Evolutionary conservation across 2,797 vertebrate species (phyloP).

Genomic region (Lophius americanus): DNA sequence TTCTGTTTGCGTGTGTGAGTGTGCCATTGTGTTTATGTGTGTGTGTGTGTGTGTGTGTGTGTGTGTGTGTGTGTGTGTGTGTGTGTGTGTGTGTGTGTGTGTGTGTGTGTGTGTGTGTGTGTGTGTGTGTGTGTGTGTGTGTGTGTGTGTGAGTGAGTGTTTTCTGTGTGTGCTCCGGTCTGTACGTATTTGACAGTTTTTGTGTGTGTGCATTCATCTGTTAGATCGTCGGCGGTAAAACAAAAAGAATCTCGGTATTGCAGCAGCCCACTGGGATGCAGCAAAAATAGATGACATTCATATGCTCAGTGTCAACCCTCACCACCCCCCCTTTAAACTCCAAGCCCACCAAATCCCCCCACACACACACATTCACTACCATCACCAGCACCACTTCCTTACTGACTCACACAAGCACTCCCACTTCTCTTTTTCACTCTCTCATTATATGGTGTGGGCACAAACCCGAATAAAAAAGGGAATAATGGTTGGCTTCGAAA

Average conservation of each 20-base stretch:
- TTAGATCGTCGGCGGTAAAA: slow-evolving; percentile 71
- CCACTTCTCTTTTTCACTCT: slow-evolving; percentile 52
- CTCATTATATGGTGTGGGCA: slow-evolving; percentile 69
- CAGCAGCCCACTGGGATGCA: slow-evolving; percentile 67
- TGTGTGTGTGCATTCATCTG: slow-evolving; percentile 45
- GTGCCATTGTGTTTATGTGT: slow-evolving; percentile 12
- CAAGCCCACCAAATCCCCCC: slow-evolving; percentile 5
- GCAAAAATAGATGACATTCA: slow-evolving; percentile 78
- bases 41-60: slow-evolving; percentile 2
- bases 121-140: slow-evolving; percentile 13
- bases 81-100: slow-evolving; percentile 19
- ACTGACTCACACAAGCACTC: slow-evolving; percentile 36
- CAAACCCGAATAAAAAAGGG: slow-evolving; percentile 69
- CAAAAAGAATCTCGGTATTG: slow-evolving; percentile 62
- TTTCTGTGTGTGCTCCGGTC: slow-evolving; percentile 3
- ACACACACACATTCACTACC: slow-evolving; percentile 29
- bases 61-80: slow-evolving; percentile 16
- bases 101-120: neutral
- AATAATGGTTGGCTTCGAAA: slow-evolving; percentile 64
- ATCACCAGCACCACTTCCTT: slow-evolving; percentile 50
- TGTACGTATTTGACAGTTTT: slow-evolving; percentile 14
- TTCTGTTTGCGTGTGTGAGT: slow-evolving; percentile 11
- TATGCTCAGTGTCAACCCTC: slow-evolving; percentile 37
- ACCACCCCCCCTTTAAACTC: slow-evolving; percentile 27
- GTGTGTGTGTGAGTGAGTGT: neutral